Conservation (phyloP, 2,888 invertebrate genomes). For the Hypomecis punctinalis region DNA sequence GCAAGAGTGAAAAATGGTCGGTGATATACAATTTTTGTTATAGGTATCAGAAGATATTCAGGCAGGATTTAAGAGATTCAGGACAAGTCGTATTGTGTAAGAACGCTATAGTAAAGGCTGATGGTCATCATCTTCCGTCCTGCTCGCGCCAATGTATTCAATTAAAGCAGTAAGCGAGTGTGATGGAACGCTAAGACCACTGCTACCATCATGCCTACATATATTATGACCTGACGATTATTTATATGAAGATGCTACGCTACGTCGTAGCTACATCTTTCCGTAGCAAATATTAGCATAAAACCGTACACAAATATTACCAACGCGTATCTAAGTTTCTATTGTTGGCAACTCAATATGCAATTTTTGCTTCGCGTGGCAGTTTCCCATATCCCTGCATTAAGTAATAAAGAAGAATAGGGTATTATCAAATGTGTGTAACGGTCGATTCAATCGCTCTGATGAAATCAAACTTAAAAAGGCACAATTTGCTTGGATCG, state of each 20-base stretch:
- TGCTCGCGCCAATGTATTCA: too few species aligned
- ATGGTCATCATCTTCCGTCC: too few species aligned
- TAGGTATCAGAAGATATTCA: too few species aligned
- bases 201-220: too few species aligned
- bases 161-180: too few species aligned
- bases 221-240: too few species aligned
- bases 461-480: constrained; percentile 38
- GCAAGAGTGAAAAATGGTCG: too few species aligned
- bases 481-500: constrained; percentile 42
- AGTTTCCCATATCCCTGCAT: constrained; percentile 69
- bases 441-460: constrained; percentile 55
- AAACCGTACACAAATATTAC: constrained; percentile 42
- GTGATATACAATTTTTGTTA: too few species aligned
- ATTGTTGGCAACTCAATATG: constrained; percentile 69
- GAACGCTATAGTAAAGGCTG: too few species aligned
- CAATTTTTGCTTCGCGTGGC: constrained; percentile 54
- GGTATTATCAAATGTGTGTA: constrained; percentile 73
- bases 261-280: background rate
- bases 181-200: too few species aligned
- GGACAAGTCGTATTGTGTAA: too few species aligned
- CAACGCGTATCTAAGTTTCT: constrained; percentile 52
- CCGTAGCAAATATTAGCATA: constrained; percentile 4
- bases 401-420: constrained; percentile 69
- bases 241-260: background rate
- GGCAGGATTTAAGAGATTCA: too few species aligned